phyloP scores from a whole-genome alignment of 2,888 invertebrate genomes.

The Drosophila stalkeri region DNA sequence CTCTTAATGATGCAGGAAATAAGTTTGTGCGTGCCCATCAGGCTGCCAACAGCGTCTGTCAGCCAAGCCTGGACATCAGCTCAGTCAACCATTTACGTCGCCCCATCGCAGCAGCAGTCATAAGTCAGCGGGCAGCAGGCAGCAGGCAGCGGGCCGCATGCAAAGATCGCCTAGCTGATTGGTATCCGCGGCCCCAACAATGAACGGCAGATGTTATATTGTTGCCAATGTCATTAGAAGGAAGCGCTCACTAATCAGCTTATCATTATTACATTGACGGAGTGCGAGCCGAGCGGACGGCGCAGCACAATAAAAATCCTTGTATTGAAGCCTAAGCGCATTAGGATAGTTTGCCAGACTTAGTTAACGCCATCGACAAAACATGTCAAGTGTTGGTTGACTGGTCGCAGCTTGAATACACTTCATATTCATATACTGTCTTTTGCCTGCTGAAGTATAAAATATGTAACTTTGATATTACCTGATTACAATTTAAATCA shows the following conservation, averaged over 20 bases:
- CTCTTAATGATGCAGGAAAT: conserved; percentile 76
- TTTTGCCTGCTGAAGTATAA: background rate
- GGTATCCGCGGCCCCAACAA: conserved; percentile 10
- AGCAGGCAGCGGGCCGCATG: conserved; percentile 19
- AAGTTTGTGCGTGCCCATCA: conserved; percentile 68
- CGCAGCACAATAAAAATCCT: conserved; percentile 59
- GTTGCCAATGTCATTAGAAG: conserved; percentile 68
- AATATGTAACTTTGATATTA: background rate
- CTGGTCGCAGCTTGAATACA: background rate
- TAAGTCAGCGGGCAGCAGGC: too few species aligned
- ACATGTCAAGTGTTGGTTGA: conserved; percentile 5
- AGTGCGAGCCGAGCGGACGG: background rate
- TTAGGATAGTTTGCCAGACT: conserved; percentile 40
- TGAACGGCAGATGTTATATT: conserved; percentile 46
- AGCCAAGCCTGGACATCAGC: conserved; percentile 15
- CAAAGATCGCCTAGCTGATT: conserved; percentile 34
- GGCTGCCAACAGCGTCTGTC: conserved; percentile 44
- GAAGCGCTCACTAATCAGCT: conserved; percentile 71
- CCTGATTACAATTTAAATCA: too few species aligned
- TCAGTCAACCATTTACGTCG: conserved; percentile 5
- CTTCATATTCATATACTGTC: background rate
- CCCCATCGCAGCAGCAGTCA: background rate
- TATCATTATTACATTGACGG: conserved; percentile 70
- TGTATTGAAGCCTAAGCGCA: conserved; percentile 48
- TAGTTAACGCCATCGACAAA: conserved; percentile 13